Evolutionary conservation across 2,113 vertebrate genomes (phyloP).

Genomic region (Melospiza melodia): DNA sequence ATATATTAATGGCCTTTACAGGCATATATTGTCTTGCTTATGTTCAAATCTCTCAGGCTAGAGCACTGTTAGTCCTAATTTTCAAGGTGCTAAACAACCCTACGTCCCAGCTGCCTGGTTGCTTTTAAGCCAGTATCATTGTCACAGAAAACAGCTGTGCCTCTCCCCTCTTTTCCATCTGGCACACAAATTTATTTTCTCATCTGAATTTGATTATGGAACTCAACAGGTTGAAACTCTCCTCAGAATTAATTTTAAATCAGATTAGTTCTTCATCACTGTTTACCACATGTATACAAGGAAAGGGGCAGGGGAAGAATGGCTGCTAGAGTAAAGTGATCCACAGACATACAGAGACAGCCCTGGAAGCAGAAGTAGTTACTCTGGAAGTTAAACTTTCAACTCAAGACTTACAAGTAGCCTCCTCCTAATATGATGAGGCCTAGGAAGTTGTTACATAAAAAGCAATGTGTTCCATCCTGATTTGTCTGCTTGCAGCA

Average conservation of each 20-base stretch:
- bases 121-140: background rate
- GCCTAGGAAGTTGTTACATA: background rate
- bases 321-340: background rate
- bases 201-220: background rate
- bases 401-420: background rate
- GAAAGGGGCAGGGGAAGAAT: background rate
- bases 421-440: background rate
- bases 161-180: background rate
- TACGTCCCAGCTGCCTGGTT: accelerated
- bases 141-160: background rate
- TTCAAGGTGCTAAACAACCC: background rate
- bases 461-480: background rate
- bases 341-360: background rate
- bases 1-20: background rate
- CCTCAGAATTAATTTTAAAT: background rate
- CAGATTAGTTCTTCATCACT: background rate
- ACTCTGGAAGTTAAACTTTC: background rate
- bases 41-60: background rate
- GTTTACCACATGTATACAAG: background rate
- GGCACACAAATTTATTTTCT: background rate
- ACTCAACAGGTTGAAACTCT: background rate
- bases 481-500: background rate
- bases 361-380: background rate
- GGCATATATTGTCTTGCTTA: background rate
- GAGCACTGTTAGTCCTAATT: background rate